Evolutionary conservation across 2,113 vertebrate genomes (phyloP).

Genomic region (Octodon degus): DNA sequence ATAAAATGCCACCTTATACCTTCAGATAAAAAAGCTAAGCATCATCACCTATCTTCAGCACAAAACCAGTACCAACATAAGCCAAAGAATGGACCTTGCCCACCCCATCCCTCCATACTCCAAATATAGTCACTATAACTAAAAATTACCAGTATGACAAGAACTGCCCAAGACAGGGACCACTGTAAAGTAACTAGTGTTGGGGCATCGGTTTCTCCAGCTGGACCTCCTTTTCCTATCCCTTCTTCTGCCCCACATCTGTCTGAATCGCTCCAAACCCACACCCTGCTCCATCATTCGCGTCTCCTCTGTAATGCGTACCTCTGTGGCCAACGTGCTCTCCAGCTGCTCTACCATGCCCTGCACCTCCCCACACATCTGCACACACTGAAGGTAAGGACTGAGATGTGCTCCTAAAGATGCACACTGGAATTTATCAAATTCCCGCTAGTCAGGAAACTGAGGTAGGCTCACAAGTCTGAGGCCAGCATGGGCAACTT

Average conservation of each 20-base stretch:
- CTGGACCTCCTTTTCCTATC: background rate
- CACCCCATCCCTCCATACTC: background rate
- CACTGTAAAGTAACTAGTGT: background rate
- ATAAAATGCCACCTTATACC: background rate
- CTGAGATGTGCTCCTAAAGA: background rate
- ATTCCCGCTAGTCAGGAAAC: background rate
- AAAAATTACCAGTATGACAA: background rate
- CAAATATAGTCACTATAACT: background rate
- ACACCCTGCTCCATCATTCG: background rate
- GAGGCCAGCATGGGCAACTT: background rate
- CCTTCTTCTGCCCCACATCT: background rate
- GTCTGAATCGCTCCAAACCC: background rate
- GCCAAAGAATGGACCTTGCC: background rate
- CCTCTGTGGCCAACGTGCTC: background rate
- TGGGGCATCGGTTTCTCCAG: background rate
- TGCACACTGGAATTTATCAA: background rate
- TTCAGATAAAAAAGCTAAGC: background rate
- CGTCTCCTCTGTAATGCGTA: background rate
- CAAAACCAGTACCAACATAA: background rate
- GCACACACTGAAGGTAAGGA: background rate
- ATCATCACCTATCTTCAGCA: background rate
- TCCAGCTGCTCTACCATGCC: background rate
- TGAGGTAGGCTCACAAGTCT: background rate
- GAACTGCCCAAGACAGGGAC: background rate
- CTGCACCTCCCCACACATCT: background rate